A percentile compares a stretch with the other conserved stretches of the same genome.
phyloP scores from a whole-genome alignment of 2,113 vertebrate genomes.

The Elephantulus edwardii region DNA sequence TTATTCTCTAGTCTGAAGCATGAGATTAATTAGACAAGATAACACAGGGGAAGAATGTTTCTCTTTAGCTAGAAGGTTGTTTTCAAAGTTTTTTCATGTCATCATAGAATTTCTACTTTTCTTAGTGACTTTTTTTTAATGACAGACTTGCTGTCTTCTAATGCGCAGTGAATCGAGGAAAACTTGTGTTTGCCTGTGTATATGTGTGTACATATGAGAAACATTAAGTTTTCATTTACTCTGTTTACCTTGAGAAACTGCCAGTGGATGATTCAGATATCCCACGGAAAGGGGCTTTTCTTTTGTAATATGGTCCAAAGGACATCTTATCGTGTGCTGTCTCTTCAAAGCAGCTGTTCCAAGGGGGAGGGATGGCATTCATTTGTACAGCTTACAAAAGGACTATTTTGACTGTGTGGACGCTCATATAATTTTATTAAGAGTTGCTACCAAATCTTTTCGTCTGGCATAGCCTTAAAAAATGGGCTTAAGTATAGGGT shows the following conservation, averaged over 20 bases:
- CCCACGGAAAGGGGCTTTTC: constrained; percentile 82
- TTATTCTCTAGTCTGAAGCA: constrained; percentile 75
- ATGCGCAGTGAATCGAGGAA: constrained; percentile 80
- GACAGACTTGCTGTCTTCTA: constrained; percentile 70
- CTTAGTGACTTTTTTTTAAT: constrained; percentile 80
- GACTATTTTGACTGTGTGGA: constrained; percentile 78
- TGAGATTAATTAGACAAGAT: constrained; percentile 85
- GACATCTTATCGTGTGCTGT: constrained; percentile 84
- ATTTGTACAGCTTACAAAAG: constrained; percentile 82
- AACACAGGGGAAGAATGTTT: constrained; percentile 73
- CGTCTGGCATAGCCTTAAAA: constrained; percentile 69
- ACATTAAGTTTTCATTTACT: constrained; percentile 88
- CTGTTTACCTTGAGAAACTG: constrained; percentile 89
- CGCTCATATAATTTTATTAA: constrained; percentile 81
- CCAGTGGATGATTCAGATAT: constrained; percentile 87
- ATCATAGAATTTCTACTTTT: constrained; percentile 81
- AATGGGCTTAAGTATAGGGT: neutral
- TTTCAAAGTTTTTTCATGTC: constrained; percentile 79
- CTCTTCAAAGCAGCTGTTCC: constrained; percentile 70
- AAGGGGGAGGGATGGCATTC: constrained; percentile 80
- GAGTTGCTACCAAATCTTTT: constrained; percentile 75
- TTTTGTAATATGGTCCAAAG: constrained; percentile 87
- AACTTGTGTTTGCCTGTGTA: constrained; percentile 67
- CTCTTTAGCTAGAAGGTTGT: constrained; percentile 72
- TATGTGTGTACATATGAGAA: constrained; percentile 77